Base-by-base conservation (phyloP, 2,888 invertebrate species). In the Parnassius mnemosyne region DNA sequence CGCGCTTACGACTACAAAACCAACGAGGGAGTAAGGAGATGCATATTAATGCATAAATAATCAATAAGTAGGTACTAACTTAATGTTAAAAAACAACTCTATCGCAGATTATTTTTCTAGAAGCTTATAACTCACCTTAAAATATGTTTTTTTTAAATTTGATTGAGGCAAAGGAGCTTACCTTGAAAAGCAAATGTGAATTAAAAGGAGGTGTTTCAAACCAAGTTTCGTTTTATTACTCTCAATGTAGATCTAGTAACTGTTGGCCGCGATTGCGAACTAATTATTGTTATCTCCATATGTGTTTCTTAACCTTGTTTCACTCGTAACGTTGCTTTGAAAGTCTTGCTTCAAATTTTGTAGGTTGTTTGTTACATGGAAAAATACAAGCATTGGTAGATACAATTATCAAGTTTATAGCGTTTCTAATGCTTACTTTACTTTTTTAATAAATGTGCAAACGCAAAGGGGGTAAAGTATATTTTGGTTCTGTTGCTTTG, bases 131-230 rank as follows among this genome's bases (percentile, higher is more conserved):
- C 10, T 55, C 34, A 61, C 10, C 44, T 16, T 57, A 47, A 16
- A 53, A 16, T 20, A 49, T 57, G 34, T 57, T 61, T 57, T n/a
- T 57, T 57, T 57, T 53, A 46, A 41, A 52, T 53, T 49, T 50
- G 50, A 50, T 49, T 34, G 43, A 20, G 20, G 13, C 20, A 54
- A 54, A 58, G 54, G 25, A 50, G 62, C 50, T 62, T 54, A 44
- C 62, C 62, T 62, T 62, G 62, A 54, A 7, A 11, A n/a, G 43
- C 54, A 54, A 53, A 53, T 25, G 50, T n/a, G 16, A 50, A 56
- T 46, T 52, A 42, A 61, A 50, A 61, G 56, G 51, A 51, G 51
- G 34, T 61, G 57, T 61, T 57, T 61, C 56, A 61, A 56, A 61
- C 41, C 61, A 20, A 46, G 55, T 51, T 52, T 51, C 51, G 42